Base-by-base conservation (phyloP, 2,888 invertebrate genomes). In the Steromphala cineraria region DNA sequence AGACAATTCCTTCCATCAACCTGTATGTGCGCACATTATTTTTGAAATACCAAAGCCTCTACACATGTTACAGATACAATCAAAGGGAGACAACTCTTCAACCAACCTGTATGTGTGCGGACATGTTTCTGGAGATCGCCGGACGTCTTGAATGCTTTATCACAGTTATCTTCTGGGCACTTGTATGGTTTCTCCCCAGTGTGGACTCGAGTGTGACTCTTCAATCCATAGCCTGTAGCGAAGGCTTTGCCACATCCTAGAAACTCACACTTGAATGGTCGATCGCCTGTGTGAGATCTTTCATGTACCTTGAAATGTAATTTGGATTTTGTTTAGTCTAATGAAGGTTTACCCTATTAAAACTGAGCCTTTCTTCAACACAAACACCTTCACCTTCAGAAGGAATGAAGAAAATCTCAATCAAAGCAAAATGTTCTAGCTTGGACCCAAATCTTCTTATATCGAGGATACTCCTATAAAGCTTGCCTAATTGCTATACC, bases 11-110 rank as follows among this genome's bases (percentile, higher is more conserved):
- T 53, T 75, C 13, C 4, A 40, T 87, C 91, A 91, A 92, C 95
- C 95, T 82, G 95, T 95, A 87, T 95, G 95, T 53, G 95, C 95
- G 76, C 95, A n/a, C n/a, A n/a, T n/a, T n/a, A n/a, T n/a, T n/a
- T n/a, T n/a, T n/a, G n/a, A n/a, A n/a, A n/a, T n/a, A n/a, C n/a
- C n/a, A n/a, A n/a, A n/a, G n/a, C n/a, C n/a, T n/a, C n/a, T n/a
- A 36, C 36, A 36, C 36, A 36, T 2, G 36, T 36, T 36, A 36
- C 36, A 46, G 46, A 46, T 46, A 46, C 13, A 1, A 13, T 13
- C 1, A 46, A 46, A 13, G 46, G 46, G 46, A 46, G 46, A 19
- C 15, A 28, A 67, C 31, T 15, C 36, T 53, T 75, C 13, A 3
- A 40, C 87, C 91, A 91, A 92, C 95, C 95, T 82, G 95, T 95